Conservation (phyloP, 37 sponge, comb jelly and placozoan genomes). For the Halisarca cf. caerulea region DNA sequence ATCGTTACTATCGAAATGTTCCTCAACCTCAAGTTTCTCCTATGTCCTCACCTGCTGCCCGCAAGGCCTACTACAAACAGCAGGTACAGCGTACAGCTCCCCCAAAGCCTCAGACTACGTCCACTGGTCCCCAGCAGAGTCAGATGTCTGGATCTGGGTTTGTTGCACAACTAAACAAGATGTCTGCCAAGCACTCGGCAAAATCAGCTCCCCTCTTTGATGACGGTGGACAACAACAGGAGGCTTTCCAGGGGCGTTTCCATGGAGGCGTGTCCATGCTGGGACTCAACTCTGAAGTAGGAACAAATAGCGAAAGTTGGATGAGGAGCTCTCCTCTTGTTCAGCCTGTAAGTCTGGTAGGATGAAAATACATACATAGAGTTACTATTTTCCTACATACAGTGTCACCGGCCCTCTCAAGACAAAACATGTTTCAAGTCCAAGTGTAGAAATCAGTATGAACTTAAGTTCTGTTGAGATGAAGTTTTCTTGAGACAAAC, state of each 20-base stretch:
- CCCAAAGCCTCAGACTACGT: not conserved
- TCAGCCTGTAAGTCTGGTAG: too few species aligned
- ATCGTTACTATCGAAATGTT: not conserved
- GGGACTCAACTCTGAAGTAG: not conserved
- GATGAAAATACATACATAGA: too few species aligned
- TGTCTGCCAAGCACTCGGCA: not conserved
- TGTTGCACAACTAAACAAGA: not conserved
- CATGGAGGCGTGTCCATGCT: not conserved
- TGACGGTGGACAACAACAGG: not conserved
- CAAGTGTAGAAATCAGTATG: too few species aligned
- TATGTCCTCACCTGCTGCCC: not conserved
- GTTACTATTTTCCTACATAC: too few species aligned
- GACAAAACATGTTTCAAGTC: too few species aligned
- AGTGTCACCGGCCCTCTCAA: too few species aligned
- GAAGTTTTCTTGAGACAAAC: too few species aligned
- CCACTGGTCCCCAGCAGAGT: not conserved
- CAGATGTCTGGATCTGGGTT: not conserved
- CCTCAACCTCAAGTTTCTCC: not conserved
- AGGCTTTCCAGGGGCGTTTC: not conserved
- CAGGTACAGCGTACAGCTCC: not conserved
- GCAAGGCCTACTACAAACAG: not conserved
- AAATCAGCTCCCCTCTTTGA: constrained; percentile 4
- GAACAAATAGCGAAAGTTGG: too few species aligned
- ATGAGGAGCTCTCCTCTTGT: too few species aligned
- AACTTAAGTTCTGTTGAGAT: too few species aligned